Evolutionary conservation across 1,140 invertebrate species (phyloP).

Genomic region (Conopomorpha cramerella): DNA sequence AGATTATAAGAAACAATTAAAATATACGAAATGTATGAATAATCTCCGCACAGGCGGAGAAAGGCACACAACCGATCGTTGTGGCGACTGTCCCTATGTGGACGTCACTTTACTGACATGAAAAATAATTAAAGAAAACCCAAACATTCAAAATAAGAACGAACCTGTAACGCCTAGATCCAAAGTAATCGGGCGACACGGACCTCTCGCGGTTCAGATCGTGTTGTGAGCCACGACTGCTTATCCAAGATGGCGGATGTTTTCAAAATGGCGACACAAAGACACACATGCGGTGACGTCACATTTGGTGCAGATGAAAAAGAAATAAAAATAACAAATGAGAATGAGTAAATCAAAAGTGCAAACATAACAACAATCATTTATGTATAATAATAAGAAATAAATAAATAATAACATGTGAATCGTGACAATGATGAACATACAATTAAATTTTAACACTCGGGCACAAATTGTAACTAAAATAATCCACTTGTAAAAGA

Average conservation of each 20-base stretch:
- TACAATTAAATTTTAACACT: too few species aligned
- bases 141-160: conserved; percentile 25
- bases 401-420: conserved; percentile 1
- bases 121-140: conserved; percentile 6
- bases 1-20: too few species aligned
- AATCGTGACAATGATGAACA: too few species aligned
- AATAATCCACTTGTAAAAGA: too few species aligned
- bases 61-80: too few species aligned
- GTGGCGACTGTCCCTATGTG: too few species aligned
- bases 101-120: too few species aligned
- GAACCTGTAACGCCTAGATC: conserved; percentile 70
- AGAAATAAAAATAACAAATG: conserved; percentile 11
- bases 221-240: conserved; percentile 69
- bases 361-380: neutral
- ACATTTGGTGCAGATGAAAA: conserved; percentile 16
- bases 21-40: too few species aligned
- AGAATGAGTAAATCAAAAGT: conserved; percentile 2
- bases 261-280: conserved; percentile 13
- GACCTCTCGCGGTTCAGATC: conserved; percentile 65
- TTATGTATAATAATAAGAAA: neutral
- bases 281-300: conserved; percentile 34
- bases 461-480: too few species aligned
- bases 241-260: conserved; percentile 7
- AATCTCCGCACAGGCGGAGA: too few species aligned
- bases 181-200: conserved; percentile 66